Conservation (phyloP, 2,888 invertebrate species). For the Heliconius cydno region DNA sequence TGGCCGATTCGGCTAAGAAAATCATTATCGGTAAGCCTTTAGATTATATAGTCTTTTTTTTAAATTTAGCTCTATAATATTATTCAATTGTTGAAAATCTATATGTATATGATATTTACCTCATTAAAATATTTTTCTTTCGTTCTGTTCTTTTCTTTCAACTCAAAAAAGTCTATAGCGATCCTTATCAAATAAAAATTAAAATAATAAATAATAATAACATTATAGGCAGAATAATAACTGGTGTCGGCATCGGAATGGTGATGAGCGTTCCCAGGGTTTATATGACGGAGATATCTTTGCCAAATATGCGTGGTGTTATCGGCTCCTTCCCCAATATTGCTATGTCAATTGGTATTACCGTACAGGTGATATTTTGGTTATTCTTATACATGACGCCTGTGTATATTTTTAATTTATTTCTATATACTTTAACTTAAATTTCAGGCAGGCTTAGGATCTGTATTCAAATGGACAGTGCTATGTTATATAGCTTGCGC, state of each 20-base stretch:
- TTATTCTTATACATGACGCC: not conserved
- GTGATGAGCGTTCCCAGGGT: slow-evolving; percentile 84
- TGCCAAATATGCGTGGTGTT: slow-evolving; percentile 87
- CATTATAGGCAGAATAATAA: slow-evolving; percentile 65
- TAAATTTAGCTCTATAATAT: not conserved
- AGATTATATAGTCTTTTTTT: not conserved
- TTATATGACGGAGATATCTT: slow-evolving; percentile 85
- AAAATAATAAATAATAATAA: not conserved
- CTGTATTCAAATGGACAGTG: slow-evolving; percentile 55
- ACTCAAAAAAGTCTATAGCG: not conserved
- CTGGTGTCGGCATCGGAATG: slow-evolving; percentile 87
- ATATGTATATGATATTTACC: not conserved
- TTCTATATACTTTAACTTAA: not conserved
- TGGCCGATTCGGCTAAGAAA: slow-evolving; percentile 72
- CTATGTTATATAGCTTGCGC: slow-evolving; percentile 54
- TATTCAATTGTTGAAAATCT: no score
- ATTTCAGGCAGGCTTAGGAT: slow-evolving; percentile 61
- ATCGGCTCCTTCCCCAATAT: slow-evolving; percentile 86
- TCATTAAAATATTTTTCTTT: not conserved
- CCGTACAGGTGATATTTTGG: slow-evolving; percentile 61
- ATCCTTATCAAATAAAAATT: not conserved
- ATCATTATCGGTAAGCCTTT: slow-evolving; percentile 79
- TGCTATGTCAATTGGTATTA: slow-evolving; percentile 85
- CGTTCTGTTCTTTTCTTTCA: not conserved
- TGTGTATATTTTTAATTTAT: not conserved